Base-by-base conservation (phyloP, 30 jellyfish, hydroid and myxozoan species). In the Catostylus mosaicus region DNA sequence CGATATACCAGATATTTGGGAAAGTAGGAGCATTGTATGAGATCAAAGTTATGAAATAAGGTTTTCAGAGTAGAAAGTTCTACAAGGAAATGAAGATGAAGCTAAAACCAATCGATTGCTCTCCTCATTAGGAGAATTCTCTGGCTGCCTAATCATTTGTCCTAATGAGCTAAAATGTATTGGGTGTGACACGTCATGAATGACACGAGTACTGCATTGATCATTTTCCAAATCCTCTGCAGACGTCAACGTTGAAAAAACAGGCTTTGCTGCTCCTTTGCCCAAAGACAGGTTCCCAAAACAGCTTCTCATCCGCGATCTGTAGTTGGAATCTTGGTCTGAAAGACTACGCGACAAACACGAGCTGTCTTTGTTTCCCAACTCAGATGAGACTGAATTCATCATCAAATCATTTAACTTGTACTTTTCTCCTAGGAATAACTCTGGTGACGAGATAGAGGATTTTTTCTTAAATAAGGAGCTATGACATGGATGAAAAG, bases 271-370 rank as follows among this genome's bases (percentile, higher is more conserved):
- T 6, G 10, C 36, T 32, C 24, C 37, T 31, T 32, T 65, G 5
- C 18, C 32, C 30, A 37, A 27, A 1, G n/a, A 2, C 32, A 37
- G 11, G 5, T 24, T 56, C 11, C 23, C 77, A 1, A 9, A 37
- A 20, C 12, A 24, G 29, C 6, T 29, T 33, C 16, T 24, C 27
- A 34, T 23, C 18, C 12, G 26, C 26, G 71, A 23, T 1, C 40
- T 59, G 31, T 31, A 3, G 34, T 2, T 68, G 11, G 31, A 30
- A 50, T 74, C 57, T 24, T 34, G 85, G 36, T 74, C 85, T 6
- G 85, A 74, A 14, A 74, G 85, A 74, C 85, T 74, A 3, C 85
- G 51, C 43, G 73, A 29, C 32, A 59, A 54, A 16, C 35, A 6
- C 33, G 19, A 20, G 18, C 35, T 24, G 10, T 50, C 75, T 16